Evolutionary conservation across 2,888 invertebrate genomes (phyloP).

Genomic region (Cephus spinipes): DNA sequence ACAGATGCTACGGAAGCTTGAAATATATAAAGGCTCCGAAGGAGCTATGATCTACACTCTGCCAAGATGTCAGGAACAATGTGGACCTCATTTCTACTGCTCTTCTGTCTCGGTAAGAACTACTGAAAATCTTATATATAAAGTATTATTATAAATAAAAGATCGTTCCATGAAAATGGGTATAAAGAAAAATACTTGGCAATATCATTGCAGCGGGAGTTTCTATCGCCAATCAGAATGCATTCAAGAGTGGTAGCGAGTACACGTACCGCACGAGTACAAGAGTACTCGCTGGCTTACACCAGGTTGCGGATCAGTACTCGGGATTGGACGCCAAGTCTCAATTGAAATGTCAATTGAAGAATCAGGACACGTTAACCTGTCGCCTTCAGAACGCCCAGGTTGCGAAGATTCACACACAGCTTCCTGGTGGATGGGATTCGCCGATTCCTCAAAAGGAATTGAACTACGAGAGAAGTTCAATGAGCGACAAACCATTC

Average conservation of each 20-base stretch:
- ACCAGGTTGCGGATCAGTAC: constrained; percentile 47
- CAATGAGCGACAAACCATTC: constrained; percentile 47
- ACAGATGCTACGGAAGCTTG: background rate
- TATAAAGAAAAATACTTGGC: constrained; percentile 29
- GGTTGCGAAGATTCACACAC: constrained; percentile 44
- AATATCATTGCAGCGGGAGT: constrained; percentile 12
- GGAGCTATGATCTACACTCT: constrained; percentile 16
- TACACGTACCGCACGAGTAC: constrained; percentile 41
- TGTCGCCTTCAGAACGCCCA: constrained; percentile 25
- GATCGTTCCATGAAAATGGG: background rate
- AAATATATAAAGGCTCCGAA: constrained; percentile 25
- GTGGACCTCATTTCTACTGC: constrained; percentile 27
- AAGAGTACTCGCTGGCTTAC: constrained; percentile 44
- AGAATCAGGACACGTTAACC: constrained; percentile 7
- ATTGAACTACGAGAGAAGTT: constrained; percentile 70
- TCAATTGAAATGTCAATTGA: constrained; percentile 18
- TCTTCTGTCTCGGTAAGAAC: constrained; percentile 29
- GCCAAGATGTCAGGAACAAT: constrained; percentile 18
- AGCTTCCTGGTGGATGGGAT: constrained; percentile 66
- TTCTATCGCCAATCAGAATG: background rate
- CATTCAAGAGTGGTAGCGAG: constrained; percentile 23
- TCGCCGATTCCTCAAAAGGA: constrained; percentile 66
- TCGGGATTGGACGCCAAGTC: constrained; percentile 42
- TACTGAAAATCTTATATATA: background rate
- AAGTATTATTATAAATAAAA: background rate